These are phyloP conservation scores for Antigone vipio DNA, from an alignment of 2,113 vertebrate genomes.

Conservation along the genomic window DNA sequence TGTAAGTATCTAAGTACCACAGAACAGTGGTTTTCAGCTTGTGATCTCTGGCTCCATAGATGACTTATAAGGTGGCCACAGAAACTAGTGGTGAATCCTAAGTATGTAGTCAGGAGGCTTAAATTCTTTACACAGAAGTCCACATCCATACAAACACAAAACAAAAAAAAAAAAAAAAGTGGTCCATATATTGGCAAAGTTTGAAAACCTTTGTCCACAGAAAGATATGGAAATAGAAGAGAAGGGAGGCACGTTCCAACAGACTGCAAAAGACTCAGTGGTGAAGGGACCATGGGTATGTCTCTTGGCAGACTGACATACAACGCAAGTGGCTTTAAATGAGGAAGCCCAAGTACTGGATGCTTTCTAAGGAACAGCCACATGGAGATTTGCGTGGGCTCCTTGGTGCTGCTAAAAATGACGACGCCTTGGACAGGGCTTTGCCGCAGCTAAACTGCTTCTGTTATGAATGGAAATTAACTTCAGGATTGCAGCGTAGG, in stretches of 20 bases:
- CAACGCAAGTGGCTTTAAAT: not conserved
- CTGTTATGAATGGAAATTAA: not conserved
- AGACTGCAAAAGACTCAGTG: not conserved
- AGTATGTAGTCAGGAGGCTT: not conserved
- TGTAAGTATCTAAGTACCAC: not conserved
- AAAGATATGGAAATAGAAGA: not conserved
- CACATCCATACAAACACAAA: not conserved
- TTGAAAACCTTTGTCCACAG: not conserved
- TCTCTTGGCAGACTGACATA: not conserved
- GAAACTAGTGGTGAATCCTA: not conserved
- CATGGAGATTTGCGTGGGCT: not conserved
- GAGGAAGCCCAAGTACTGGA: not conserved
- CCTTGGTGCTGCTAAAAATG: not conserved
- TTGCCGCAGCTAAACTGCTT: not conserved
- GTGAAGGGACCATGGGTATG: not conserved
- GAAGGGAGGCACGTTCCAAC: not conserved
- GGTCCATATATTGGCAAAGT: not conserved
- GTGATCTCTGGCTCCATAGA: not conserved
- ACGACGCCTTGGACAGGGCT: not conserved
- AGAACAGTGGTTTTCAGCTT: not conserved
- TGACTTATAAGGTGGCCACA: not conserved
- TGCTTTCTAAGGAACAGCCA: constrained; percentile 15
- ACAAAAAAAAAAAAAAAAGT: not conserved
- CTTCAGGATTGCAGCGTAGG: not conserved
- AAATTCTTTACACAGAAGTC: not conserved